Evolutionary conservation across 2,888 invertebrate species (phyloP), one percentile per base, ranked within the genome.

Genomic region (Malachius bipustulatus): DNA sequence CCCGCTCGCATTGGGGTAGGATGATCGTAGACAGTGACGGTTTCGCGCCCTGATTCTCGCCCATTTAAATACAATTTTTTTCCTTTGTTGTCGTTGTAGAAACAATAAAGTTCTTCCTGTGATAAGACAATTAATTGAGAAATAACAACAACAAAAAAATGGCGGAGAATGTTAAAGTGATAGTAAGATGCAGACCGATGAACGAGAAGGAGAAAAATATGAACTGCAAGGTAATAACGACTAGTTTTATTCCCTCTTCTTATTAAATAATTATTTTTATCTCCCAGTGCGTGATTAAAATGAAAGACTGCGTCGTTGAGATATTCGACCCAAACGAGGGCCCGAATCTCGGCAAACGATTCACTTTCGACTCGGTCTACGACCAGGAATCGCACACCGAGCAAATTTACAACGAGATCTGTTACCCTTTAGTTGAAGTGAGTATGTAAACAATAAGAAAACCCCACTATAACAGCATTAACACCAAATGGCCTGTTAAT

Each of bases 321-420:
- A 52, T 79, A 66, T 63, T 67, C 48, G 75, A 78, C 54, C 76
- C 77, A 3, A 62, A 59, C 33, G 78, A 79, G 49, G 63, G 61
- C 4, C 64, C 65, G 6, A 70, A 70, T 1, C 71, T 73, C 14
- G 70, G 73, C 2, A 81, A 82, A 62, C 65, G 64, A 4, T 87
- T 87, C 60, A 78, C 79, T 12, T 90, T 87, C 64, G 90, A 91
- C 60, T 87, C 84, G 16, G 77, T 82, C 1, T 91, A 89, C 57
- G 77, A 73, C 47, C 69, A 71, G 29, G 73, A 79, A 36, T 77
- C 83, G 1, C 75, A 74, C n/a, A 89, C 89, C 1, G 89, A 89
- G 57, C 71, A 71, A 28, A 78, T 90, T 24, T 90, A 90, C 69
- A 84, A 83, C 55, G 87, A 90, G 52, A 85, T 88, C 40, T 81